These are phyloP conservation scores for Morone saxatilis DNA, from an alignment of 2,113 vertebrate species.

Conservation along the genomic window DNA sequence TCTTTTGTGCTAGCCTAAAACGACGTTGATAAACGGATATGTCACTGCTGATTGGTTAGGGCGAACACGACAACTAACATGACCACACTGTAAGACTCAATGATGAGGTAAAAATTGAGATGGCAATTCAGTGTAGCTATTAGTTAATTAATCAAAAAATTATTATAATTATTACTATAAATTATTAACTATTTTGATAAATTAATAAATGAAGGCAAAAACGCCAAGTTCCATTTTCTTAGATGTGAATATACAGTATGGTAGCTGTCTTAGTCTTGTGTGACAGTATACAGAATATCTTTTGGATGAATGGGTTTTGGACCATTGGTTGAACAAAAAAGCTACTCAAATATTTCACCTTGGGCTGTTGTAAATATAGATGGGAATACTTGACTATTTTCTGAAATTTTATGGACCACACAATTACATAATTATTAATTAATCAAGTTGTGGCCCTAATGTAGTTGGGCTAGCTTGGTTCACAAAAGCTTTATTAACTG, in stretches of 20 bases:
- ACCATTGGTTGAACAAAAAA: neutral
- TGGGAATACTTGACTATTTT: neutral
- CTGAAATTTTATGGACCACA: neutral
- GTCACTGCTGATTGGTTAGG: neutral
- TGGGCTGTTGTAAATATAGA: neutral
- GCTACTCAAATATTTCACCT: neutral
- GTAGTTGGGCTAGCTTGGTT: neutral
- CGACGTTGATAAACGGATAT: neutral
- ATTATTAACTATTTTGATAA: neutral
- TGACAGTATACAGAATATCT: neutral
- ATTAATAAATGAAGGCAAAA: neutral
- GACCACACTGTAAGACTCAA: neutral
- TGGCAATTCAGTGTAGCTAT: neutral
- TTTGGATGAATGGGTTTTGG: neutral
- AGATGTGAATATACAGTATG: neutral
- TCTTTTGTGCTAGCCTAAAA: neutral
- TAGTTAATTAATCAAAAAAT: neutral
- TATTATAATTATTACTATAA: neutral
- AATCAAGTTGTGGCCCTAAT: neutral
- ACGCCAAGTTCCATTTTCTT: neutral
- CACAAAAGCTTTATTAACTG: neutral
- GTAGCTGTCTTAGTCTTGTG: neutral
- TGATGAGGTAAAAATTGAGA: neutral
- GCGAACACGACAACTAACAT: neutral
- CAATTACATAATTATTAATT: neutral